Evolutionary conservation across 1,140 invertebrate genomes (phyloP).

Genomic region (Heliothis subflexa): DNA sequence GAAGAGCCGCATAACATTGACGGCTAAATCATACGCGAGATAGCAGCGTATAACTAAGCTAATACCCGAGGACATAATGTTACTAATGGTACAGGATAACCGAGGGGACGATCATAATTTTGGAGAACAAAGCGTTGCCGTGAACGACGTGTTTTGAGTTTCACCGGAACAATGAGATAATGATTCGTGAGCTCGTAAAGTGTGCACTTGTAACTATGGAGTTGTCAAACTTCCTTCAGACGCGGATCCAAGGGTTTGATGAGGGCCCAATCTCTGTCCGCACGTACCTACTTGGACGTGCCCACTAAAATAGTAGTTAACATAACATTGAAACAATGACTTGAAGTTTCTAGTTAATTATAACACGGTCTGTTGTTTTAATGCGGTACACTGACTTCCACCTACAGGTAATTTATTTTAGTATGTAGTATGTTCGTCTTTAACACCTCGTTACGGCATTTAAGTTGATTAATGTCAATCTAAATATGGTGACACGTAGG

Average conservation of each 20-base stretch:
- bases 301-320: constrained; percentile 40
- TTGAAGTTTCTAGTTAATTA: constrained; percentile 37
- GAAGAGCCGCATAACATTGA: constrained; percentile 11
- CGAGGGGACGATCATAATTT: constrained; percentile 72
- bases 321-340: constrained; percentile 8
- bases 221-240: constrained; percentile 61
- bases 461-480: constrained; percentile 32
- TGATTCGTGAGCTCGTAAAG: constrained; percentile 70
- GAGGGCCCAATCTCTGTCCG: constrained; percentile 51
- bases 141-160: constrained; percentile 67
- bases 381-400: background rate
- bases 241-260: constrained; percentile 53
- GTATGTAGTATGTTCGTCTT: background rate
- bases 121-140: constrained; percentile 66
- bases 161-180: constrained; percentile 70
- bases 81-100: constrained; percentile 71
- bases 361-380: constrained; percentile 1
- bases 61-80: constrained; percentile 67
- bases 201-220: constrained; percentile 59
- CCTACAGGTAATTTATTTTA: constrained; percentile 7
- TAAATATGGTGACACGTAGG: constrained; percentile 6
- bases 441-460: constrained; percentile 16
- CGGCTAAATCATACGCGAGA: constrained; percentile 57
- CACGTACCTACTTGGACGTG: constrained; percentile 31
- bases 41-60: constrained; percentile 61